These are phyloP conservation scores for Notolabrus celidotus DNA, from an alignment of 2,797 vertebrate species.

Conservation along the genomic window DNA sequence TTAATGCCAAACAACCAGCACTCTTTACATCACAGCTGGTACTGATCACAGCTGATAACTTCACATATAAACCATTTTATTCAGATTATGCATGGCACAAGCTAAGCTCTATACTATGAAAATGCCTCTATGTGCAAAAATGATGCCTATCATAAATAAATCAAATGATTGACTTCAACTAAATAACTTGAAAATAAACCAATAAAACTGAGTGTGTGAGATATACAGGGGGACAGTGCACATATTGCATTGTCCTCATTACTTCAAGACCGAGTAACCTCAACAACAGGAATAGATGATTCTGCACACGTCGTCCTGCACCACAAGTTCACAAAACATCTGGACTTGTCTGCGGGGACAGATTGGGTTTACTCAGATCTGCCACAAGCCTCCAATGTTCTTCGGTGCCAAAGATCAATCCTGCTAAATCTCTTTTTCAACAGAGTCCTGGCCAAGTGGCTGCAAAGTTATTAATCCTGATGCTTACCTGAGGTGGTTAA, in stretches of 20 bases:
- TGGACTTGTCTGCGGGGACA: conserved; percentile 37
- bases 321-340: conserved; percentile 41
- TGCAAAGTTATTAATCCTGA: conserved; percentile 51
- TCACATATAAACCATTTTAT: neutral
- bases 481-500: conserved; percentile 96
- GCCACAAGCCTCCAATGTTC: conserved; percentile 18
- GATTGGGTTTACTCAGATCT: conserved; percentile 29
- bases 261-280: conserved; percentile 1
- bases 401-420: conserved; percentile 39
- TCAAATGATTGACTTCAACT: no score
- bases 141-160: no score
- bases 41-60: neutral
- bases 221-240: neutral
- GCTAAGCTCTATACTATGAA: neutral
- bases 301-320: neutral
- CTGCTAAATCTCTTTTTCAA: conserved; percentile 47
- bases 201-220: neutral
- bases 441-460: conserved; percentile 35
- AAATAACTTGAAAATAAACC: neutral
- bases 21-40: no score
- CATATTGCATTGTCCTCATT: conserved; percentile 1
- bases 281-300: neutral
- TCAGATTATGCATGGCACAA: neutral
- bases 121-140: no score
- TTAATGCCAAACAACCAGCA: no score